Evolutionary conservation across 2,113 vertebrate genomes (phyloP).

Genomic region (Sitta europaea): DNA sequence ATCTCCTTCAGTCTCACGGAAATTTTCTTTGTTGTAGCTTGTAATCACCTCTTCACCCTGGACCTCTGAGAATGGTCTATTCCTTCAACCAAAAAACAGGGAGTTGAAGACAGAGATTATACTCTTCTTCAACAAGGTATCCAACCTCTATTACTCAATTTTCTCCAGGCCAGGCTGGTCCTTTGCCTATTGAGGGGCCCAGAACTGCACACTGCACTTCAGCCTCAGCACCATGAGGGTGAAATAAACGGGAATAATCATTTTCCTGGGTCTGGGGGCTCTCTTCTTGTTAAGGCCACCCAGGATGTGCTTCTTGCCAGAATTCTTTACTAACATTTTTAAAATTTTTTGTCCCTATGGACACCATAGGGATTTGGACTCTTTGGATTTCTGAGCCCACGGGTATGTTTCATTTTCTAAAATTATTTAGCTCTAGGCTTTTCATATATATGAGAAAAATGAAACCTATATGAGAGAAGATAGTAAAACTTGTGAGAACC

Average conservation of each 20-base stretch:
- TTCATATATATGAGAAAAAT: neutral
- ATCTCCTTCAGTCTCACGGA: neutral
- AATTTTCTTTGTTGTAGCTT: neutral
- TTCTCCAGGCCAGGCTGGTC: neutral
- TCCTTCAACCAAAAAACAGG: neutral
- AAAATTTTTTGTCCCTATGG: neutral
- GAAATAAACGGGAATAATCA: neutral
- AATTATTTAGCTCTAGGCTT: neutral
- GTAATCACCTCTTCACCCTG: neutral
- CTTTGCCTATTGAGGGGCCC: fast-evolving
- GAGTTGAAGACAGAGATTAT: neutral
- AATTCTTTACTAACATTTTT: neutral
- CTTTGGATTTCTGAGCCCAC: neutral
- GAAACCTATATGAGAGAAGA: neutral
- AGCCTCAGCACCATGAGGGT: neutral
- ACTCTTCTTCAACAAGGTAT: neutral
- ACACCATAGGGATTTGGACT: fast-evolving
- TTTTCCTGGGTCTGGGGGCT: fast-evolving
- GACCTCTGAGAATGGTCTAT: neutral
- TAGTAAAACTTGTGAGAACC: neutral
- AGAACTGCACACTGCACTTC: neutral
- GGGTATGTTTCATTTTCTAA: neutral
- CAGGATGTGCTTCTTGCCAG: neutral
- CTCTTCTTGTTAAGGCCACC: neutral
- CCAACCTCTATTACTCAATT: neutral